Conservation (phyloP, 1,140 invertebrate species). For the Anoplophora glabripennis region DNA sequence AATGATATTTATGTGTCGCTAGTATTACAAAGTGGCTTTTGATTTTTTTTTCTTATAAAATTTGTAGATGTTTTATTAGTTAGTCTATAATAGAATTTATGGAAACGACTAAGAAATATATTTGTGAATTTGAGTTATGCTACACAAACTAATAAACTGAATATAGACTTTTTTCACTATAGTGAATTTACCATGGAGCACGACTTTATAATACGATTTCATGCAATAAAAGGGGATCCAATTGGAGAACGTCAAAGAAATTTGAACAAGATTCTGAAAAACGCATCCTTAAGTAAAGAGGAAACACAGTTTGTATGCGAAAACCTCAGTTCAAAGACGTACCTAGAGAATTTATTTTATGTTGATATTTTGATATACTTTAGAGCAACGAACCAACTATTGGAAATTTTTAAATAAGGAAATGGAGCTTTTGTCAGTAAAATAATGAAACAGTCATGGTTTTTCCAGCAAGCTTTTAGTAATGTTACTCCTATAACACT, state of each 20-base stretch:
- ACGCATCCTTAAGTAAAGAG: background rate
- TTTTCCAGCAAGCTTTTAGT: conserved; percentile 12
- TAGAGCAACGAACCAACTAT: conserved; percentile 4
- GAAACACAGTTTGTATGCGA: conserved; percentile 2
- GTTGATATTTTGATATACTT: conserved; percentile 21
- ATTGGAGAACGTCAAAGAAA: conserved; percentile 16
- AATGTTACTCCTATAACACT: conserved; percentile 2
- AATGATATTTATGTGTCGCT: too few species aligned
- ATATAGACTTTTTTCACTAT: too few species aligned
- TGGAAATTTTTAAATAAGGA: conserved; percentile 18
- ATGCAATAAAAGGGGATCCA: conserved; percentile 15
- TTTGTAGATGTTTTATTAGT: too few species aligned
- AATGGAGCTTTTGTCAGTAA: conserved; percentile 23
- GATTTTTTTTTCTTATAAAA: too few species aligned
- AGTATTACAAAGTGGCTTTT: too few species aligned
- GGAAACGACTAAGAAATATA: too few species aligned
- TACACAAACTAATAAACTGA: too few species aligned
- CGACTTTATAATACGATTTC: conserved; percentile 14
- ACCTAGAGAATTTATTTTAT: conserved; percentile 19
- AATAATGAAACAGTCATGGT: conserved; percentile 23
- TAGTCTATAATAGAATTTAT: too few species aligned
- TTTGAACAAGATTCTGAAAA: conserved; percentile 15
- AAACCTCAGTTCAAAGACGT: conserved; percentile 11
- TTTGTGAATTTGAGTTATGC: too few species aligned
- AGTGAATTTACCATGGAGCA: too few species aligned